Evolutionary conservation across 2,797 vertebrate species (phyloP).

Genomic region (Malacoctenus gilli): DNA sequence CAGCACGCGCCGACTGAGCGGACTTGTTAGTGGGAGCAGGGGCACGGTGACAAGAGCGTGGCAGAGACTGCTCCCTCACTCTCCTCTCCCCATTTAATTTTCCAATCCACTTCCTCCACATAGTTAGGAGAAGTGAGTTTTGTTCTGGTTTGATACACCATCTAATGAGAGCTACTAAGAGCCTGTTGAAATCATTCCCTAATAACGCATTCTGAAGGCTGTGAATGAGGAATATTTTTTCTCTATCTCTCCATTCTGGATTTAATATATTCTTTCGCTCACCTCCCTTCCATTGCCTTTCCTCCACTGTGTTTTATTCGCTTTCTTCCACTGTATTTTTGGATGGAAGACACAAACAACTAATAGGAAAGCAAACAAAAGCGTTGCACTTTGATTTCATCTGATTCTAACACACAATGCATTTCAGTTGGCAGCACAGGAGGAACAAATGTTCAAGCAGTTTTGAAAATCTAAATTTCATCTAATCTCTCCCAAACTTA

Average conservation of each 20-base stretch:
- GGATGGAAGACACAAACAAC: background rate
- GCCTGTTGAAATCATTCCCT: conserved; percentile 87
- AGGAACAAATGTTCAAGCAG: background rate
- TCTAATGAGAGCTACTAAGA: conserved; percentile 89
- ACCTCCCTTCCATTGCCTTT: conserved; percentile 65
- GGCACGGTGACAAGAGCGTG: conserved; percentile 76
- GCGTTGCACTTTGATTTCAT: conserved; percentile 60
- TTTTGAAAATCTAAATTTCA: too few species aligned
- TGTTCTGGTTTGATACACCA: conserved; percentile 90
- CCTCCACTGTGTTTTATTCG: conserved; percentile 50
- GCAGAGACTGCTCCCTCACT: conserved; percentile 81
- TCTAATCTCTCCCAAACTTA: too few species aligned
- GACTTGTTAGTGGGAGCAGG: conserved; percentile 82
- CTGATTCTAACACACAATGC: conserved; percentile 49
- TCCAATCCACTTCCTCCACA: conserved; percentile 87
- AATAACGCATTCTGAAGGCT: conserved; percentile 84
- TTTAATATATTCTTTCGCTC: conserved; percentile 78
- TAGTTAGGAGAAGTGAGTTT: conserved; percentile 87
- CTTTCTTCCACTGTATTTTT: conserved; percentile 69
- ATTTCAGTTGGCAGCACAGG: conserved; percentile 5
- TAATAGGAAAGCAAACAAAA: background rate
- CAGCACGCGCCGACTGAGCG: conserved; percentile 72
- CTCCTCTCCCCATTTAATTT: conserved; percentile 86
- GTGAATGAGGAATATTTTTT: conserved; percentile 74
- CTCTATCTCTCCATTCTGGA: conserved; percentile 70